These are phyloP conservation scores for Pristionchus japonicus DNA, from an alignment of 2,888 invertebrate species.

Conservation along the genomic window DNA sequence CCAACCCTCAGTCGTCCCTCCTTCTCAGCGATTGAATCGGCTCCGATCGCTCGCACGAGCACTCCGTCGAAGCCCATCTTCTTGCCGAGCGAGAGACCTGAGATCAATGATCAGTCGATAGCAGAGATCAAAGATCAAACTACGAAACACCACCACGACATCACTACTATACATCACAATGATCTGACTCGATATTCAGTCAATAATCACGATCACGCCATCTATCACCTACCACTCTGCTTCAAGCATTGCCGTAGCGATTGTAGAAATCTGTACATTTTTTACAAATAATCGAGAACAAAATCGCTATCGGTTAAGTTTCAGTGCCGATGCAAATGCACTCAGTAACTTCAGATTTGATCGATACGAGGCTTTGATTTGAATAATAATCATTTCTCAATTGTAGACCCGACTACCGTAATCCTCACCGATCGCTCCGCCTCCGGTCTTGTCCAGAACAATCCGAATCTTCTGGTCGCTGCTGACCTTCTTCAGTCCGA, in stretches of 20 bases:
- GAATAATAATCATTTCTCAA: too few relatives aligned
- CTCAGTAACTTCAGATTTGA: too few relatives aligned
- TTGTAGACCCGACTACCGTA: too few relatives aligned
- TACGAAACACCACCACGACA: not conserved
- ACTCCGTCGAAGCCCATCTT: slow-evolving; percentile 71
- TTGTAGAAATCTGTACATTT: slow-evolving; percentile 8
- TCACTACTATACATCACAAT: not conserved
- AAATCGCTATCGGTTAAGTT: not conserved
- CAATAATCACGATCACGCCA: too few relatives aligned
- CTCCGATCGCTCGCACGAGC: slow-evolving; percentile 70
- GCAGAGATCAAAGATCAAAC: slow-evolving; percentile 8
- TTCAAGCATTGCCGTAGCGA: not conserved
- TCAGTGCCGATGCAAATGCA: not conserved
- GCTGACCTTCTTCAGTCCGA: slow-evolving; percentile 45
- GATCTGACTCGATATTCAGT: too few relatives aligned
- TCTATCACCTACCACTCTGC: not conserved
- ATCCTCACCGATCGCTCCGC: slow-evolving; percentile 57
- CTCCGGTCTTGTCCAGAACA: slow-evolving; percentile 57
- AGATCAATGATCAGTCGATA: slow-evolving; percentile 22
- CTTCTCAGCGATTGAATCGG: slow-evolving; percentile 66
- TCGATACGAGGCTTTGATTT: too few relatives aligned
- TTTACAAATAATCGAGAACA: not conserved
- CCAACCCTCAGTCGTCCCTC: slow-evolving; percentile 68
- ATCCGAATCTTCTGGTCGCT: slow-evolving; percentile 51
- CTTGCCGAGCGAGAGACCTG: slow-evolving; percentile 71